These are phyloP conservation scores for Cyprinodon diabolis DNA, from an alignment of 2,797 vertebrate species.

Conservation along the genomic window DNA sequence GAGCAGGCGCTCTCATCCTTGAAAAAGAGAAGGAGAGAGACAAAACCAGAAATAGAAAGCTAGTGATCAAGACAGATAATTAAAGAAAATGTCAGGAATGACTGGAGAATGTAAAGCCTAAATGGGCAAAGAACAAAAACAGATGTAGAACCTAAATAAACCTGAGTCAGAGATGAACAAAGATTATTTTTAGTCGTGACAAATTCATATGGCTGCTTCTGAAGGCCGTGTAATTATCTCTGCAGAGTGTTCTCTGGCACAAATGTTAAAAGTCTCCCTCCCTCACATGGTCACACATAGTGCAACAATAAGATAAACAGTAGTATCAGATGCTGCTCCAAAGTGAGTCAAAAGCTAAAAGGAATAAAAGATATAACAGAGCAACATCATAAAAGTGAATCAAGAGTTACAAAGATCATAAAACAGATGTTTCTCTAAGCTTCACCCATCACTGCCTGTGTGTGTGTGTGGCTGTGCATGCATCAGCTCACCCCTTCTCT, in stretches of 20 bases:
- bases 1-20: slow-evolving; percentile 60
- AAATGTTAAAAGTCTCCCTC: not conserved
- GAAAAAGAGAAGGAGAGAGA: slow-evolving; percentile 47
- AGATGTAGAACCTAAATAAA: slow-evolving; percentile 35
- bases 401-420: not conserved
- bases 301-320: slow-evolving; percentile 6
- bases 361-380: slow-evolving; percentile 1
- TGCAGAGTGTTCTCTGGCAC: not conserved
- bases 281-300: not conserved
- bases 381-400: slow-evolving; percentile 9
- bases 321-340: not conserved
- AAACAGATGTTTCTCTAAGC: slow-evolving; percentile 18
- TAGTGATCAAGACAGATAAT: slow-evolving; percentile 2
- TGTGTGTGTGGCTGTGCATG: slow-evolving; percentile 1
- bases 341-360: not conserved
- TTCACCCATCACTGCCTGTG: slow-evolving; percentile 4
- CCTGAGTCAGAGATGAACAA: slow-evolving; percentile 11
- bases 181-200: slow-evolving; percentile 35
- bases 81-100: slow-evolving; percentile 26
- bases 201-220: slow-evolving; percentile 23
- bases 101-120: slow-evolving; percentile 14
- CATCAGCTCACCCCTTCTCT: slow-evolving; percentile 91
- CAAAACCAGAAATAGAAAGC: slow-evolving; percentile 2
- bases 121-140: slow-evolving; percentile 17
- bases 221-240: slow-evolving; percentile 14